These are phyloP conservation scores for Amphiduros pacificus DNA, from an alignment of 2,888 invertebrate genomes.

Conservation along the genomic window DNA sequence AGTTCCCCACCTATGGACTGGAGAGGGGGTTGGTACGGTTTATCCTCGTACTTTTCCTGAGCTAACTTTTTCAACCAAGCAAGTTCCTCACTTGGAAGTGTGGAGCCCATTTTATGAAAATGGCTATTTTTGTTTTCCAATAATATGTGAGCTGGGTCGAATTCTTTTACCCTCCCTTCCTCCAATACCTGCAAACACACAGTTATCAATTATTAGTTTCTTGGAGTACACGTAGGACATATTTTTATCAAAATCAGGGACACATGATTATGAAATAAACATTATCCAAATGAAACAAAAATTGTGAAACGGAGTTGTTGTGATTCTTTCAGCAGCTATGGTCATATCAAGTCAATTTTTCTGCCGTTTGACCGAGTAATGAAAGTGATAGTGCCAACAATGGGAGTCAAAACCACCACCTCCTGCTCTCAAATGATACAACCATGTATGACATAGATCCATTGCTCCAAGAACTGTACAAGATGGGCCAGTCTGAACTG, in stretches of 20 bases:
- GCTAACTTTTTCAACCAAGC: constrained; percentile 10
- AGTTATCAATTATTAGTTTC: neutral
- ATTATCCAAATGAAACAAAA: no score
- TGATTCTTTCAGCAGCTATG: no score
- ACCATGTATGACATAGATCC: no score
- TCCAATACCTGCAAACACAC: constrained; percentile 14
- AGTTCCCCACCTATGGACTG: constrained; percentile 7
- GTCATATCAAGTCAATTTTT: no score
- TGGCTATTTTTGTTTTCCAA: constrained; percentile 8
- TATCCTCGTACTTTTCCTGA: constrained; percentile 20
- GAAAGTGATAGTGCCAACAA: no score
- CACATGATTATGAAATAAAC: no score
- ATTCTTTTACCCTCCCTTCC: constrained; percentile 20
- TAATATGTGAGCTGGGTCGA: constrained; percentile 20
- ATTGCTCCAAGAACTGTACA: no score
- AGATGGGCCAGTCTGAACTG: no score
- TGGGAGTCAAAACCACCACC: no score
- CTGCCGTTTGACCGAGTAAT: no score
- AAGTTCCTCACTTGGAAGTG: constrained; percentile 1
- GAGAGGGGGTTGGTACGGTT: constrained; percentile 22
- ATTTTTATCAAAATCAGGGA: neutral
- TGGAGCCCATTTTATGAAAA: constrained; percentile 7
- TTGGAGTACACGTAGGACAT: neutral
- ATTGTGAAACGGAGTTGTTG: no score
- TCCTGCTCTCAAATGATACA: no score